Base-by-base conservation (phyloP, 2,888 invertebrate genomes). In the Pantelozetes paolii region DNA sequence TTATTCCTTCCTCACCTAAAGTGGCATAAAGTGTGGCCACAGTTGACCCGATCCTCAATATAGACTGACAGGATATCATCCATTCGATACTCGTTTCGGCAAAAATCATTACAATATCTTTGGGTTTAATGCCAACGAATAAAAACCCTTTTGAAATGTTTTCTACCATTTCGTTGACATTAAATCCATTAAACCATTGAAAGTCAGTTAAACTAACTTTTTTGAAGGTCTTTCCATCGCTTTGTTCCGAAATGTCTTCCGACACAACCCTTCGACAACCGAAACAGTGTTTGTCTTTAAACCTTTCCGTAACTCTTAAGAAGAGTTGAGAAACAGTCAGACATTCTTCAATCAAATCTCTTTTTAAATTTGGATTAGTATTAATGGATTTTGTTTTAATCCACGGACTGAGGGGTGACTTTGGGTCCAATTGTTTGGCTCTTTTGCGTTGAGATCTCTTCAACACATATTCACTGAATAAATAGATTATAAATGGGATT, bases 51-150 rank as follows among this genome's bases (percentile, higher is more conserved):
- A 91, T 92, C 82, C 92, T 93, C 85, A 99, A 95, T 83, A 95
- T 91, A 72, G 94, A 96, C 81, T 97, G 92, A 0, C 96, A 95
- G 0, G 94, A 91, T 71, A 97, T 86, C 89, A 98, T 90, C 99
- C 99, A 99, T 84, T 99, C 98, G 69, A 92, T 92, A 79, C 97
- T 86, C 0, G 98, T 99, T 84, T 99, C 99, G 0, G 97, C 95
- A 85, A 96, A 98, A 81, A 99, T 89, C 73, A 92, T 94, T 78
- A 98, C 86, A 82, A 91, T 92, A 76, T 87, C 84, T 13, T 86
- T 86, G 11, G 90, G 88, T 78, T 84, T 83, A 79, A 90, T 87
- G 36, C 94, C 94, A 48, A 92, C 42, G 15, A 30, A 89, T 54
- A 89, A 86, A 77, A 99, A 85, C 0, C 97, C 98, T 74, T 89